A percentile compares a stretch with the other conserved stretches of the same genome.
Evolutionary conservation across 2,113 vertebrate species (phyloP).

Genomic region (Aramus guarauna): DNA sequence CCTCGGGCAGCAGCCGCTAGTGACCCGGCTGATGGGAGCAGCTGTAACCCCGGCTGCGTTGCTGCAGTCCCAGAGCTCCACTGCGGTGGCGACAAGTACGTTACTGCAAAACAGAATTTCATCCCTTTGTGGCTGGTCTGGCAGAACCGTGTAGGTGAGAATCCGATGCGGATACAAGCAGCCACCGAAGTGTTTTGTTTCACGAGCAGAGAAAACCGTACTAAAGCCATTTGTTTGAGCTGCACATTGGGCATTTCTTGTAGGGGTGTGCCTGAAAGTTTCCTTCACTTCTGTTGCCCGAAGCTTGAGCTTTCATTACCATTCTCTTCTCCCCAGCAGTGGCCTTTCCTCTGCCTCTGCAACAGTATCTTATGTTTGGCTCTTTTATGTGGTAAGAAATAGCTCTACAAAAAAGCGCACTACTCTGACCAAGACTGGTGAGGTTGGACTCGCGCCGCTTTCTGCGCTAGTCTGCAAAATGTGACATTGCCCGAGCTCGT

Average conservation of each 20-base stretch:
- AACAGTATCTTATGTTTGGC: not conserved
- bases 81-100: too few relatives aligned
- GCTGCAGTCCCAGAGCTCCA: not conserved
- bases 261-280: not conserved
- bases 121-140: not conserved
- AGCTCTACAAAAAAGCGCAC: not conserved
- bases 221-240: not conserved
- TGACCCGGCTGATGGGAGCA: not conserved
- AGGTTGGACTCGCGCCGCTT: too few relatives aligned
- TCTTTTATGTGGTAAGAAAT: not conserved
- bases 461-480: not conserved
- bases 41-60: not conserved
- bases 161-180: not conserved
- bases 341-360: not conserved
- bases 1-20: not conserved
- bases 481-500: not conserved
- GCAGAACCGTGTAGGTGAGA: not conserved
- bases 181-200: not conserved
- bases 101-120: not conserved
- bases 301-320: not conserved
- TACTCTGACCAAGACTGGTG: not conserved
- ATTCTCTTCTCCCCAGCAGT: not conserved
- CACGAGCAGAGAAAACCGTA: not conserved
- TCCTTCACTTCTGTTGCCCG: not conserved
- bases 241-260: not conserved